Evolutionary conservation across 2,113 vertebrate species (phyloP).

Genomic region (Oryzias melastigma): DNA sequence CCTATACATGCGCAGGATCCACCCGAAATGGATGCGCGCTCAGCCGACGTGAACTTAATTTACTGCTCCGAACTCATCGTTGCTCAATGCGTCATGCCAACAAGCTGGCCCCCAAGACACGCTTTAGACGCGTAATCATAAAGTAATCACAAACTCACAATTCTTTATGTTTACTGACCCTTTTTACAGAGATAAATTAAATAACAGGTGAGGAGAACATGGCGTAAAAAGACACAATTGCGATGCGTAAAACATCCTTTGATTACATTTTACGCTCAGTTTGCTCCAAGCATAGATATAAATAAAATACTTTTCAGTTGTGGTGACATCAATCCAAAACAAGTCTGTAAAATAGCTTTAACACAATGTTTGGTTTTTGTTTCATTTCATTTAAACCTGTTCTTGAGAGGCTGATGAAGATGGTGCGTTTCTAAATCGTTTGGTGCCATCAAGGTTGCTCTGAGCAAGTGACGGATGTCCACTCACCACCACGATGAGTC

Average conservation of each 20-base stretch:
- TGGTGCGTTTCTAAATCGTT: background rate
- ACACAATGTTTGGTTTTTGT: too few relatives aligned
- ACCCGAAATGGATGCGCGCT: slow-evolving; percentile 59
- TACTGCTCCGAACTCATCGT: slow-evolving; percentile 60
- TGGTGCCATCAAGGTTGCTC: slow-evolving; percentile 1
- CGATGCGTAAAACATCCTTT: too few relatives aligned
- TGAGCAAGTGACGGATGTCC: slow-evolving; percentile 28
- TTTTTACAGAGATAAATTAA: too few relatives aligned
- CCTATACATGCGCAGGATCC: slow-evolving; percentile 49
- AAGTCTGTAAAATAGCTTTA: too few relatives aligned
- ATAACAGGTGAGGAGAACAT: too few relatives aligned
- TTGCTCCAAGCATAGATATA: too few relatives aligned
- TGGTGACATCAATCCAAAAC: too few relatives aligned
- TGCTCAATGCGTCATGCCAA: slow-evolving; percentile 51
- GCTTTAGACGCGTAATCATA: slow-evolving; percentile 16
- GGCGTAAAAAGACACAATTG: too few relatives aligned
- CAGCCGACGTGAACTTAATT: slow-evolving; percentile 60
- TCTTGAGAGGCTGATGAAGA: background rate
- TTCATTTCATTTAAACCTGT: too few relatives aligned
- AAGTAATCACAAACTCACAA: slow-evolving; percentile 26
- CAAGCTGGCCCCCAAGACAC: slow-evolving; percentile 32
- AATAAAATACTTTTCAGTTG: too few relatives aligned
- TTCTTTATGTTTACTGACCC: background rate
- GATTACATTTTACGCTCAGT: too few relatives aligned
- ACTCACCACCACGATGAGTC: slow-evolving; percentile 96